phyloP scores from a whole-genome alignment of 2,113 vertebrate genomes.

The Poecile atricapillus region DNA sequence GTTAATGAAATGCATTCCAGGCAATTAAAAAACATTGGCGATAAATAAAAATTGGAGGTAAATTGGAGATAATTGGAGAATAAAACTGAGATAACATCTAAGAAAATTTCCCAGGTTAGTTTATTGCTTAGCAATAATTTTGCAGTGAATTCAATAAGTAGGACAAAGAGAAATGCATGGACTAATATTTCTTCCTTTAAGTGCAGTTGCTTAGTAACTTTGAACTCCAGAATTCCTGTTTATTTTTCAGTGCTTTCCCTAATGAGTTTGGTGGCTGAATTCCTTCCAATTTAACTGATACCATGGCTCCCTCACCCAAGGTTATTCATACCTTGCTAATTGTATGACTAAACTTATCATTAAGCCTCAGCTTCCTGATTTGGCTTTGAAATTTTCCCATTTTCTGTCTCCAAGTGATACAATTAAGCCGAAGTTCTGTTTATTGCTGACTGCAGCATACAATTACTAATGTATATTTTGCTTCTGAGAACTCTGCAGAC shows the following conservation, averaged over 20 bases:
- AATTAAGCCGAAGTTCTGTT: not conserved
- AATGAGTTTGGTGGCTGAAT: not conserved
- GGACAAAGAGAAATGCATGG: not conserved
- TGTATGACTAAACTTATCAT: not conserved
- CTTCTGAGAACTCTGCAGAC: not conserved
- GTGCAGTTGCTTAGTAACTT: not conserved
- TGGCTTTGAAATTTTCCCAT: not conserved
- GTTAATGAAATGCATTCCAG: not conserved
- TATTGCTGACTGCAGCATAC: not conserved
- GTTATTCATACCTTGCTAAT: constrained; percentile 15
- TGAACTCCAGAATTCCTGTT: not conserved
- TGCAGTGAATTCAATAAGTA: not conserved
- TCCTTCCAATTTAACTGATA: not conserved
- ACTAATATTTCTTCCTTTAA: not conserved
- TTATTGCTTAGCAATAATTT: not conserved
- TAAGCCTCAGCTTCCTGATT: not conserved
- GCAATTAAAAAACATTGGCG: not conserved
- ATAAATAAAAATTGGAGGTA: too few species aligned
- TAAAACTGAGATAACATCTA: not conserved
- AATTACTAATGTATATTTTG: not conserved
- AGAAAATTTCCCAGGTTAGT: not conserved
- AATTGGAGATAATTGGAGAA: not conserved
- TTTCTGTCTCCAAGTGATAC: not conserved
- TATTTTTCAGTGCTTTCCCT: not conserved
- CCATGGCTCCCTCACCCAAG: not conserved